Conservation (phyloP, 1,140 invertebrate genomes). For the Akabosia matsudoensis region DNA sequence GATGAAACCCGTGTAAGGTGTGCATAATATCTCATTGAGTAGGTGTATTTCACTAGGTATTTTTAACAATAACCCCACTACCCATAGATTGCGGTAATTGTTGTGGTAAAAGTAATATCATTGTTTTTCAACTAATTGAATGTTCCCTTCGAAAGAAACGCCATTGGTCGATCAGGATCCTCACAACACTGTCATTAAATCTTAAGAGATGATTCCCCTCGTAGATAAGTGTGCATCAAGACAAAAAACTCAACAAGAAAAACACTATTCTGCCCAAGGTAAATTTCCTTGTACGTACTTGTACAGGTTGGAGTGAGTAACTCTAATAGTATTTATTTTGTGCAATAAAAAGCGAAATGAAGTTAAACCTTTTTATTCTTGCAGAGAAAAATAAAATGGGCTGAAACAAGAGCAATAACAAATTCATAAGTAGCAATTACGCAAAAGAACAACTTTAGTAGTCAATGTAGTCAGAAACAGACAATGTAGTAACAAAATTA, state of each 20-base stretch:
- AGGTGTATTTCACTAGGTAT: no score
- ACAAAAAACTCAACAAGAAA: no score
- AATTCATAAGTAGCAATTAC: neutral
- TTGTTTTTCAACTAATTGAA: conserved; percentile 21
- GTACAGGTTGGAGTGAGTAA: neutral
- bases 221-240: neutral
- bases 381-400: neutral
- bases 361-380: neutral
- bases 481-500: no score
- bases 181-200: neutral
- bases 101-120: conserved; percentile 13
- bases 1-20: no score
- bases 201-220: neutral
- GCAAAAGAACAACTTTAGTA: neutral
- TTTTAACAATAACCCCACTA: neutral
- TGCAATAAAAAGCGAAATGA: neutral
- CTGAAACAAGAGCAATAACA: neutral
- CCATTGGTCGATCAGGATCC: neutral
- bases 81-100: neutral
- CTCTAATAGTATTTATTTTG: neutral
- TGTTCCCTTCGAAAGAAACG: neutral
- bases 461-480: neutral
- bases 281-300: neutral
- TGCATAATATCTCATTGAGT: no score
- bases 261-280: neutral